A percentile compares a stretch with the other conserved stretches of the same genome.
phyloP scores from a whole-genome alignment of 2,888 invertebrate genomes.

The Polydrusus cervinus region DNA sequence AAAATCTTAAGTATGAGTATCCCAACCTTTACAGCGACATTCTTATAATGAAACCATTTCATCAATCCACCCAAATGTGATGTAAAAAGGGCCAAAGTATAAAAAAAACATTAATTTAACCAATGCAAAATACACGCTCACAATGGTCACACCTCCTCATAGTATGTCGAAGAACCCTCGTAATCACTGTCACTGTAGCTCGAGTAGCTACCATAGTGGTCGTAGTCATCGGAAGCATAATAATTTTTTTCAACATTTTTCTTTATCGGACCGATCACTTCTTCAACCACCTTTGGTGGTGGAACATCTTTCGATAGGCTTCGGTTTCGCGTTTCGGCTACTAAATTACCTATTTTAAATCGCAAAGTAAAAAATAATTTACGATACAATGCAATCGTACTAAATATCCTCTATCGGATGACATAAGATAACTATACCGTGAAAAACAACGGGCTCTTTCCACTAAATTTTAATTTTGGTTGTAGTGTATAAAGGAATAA shows the following conservation, averaged over 20 bases:
- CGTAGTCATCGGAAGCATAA: slow-evolving; percentile 21
- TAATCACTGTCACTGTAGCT: slow-evolving; percentile 44
- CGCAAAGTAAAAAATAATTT: too few species aligned
- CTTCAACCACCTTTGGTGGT: background rate
- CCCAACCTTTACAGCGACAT: too few species aligned
- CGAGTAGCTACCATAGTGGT: slow-evolving; percentile 27
- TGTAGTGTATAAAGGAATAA: too few species aligned
- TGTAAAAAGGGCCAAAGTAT: background rate
- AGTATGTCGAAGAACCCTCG: slow-evolving; percentile 43
- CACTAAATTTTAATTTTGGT: too few species aligned
- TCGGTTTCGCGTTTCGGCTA: slow-evolving; percentile 5
- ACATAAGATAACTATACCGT: too few species aligned
- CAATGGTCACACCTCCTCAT: slow-evolving; percentile 42
- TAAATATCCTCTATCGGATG: too few species aligned
- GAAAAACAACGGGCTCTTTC: too few species aligned
- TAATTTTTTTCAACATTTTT: slow-evolving; percentile 14
- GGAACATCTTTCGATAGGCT: background rate
- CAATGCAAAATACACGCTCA: slow-evolving; percentile 25
- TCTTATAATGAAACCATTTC: background rate
- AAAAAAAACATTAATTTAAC: background rate
- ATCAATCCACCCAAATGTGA: background rate
- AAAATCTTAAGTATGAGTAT: too few species aligned
- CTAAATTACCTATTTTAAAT: slow-evolving; percentile 11
- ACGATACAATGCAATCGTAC: background rate
- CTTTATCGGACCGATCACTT: background rate